A percentile compares a stretch with the other conserved stretches of the same genome.
These are phyloP conservation scores for Paramormyrops hopkinsi DNA, from an alignment of 2,797 vertebrate genomes.

Conservation along the genomic window DNA sequence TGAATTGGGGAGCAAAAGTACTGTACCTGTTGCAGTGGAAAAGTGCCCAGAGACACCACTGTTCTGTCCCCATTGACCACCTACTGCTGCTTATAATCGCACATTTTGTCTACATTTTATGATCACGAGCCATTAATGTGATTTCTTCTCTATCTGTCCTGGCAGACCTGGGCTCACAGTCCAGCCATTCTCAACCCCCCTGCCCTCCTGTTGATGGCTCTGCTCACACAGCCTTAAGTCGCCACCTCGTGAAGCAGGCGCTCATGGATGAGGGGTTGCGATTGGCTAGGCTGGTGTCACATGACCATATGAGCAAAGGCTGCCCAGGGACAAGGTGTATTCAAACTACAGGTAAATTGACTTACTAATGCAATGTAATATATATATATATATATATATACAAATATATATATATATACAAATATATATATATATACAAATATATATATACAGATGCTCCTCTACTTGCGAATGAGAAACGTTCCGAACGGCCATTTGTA, in stretches of 20 bases:
- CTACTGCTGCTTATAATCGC: not conserved
- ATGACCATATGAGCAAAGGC: slow-evolving; percentile 74
- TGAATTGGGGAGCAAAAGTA: not conserved
- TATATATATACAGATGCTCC: slow-evolving; percentile 13
- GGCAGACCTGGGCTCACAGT: slow-evolving; percentile 63
- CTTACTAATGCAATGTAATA: slow-evolving; percentile 31
- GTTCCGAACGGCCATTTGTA: no score
- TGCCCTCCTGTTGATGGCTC: slow-evolving; percentile 70
- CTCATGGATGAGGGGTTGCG: slow-evolving; percentile 94
- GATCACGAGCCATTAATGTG: slow-evolving; percentile 17
- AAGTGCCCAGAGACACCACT: not conserved
- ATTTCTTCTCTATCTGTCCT: slow-evolving; percentile 47
- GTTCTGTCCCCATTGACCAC: not conserved
- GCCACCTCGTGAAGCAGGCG: slow-evolving; percentile 93
- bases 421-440: no score
- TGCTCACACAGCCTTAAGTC: slow-evolving; percentile 80
- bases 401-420: no score
- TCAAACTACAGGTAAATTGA: slow-evolving; percentile 70
- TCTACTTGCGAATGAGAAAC: no score
- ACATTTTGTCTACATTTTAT: not conserved
- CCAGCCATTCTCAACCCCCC: slow-evolving; percentile 68
- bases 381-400: not conserved
- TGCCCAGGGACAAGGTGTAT: slow-evolving; percentile 74
- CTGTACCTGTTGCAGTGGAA: not conserved
- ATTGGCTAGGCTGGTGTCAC: slow-evolving; percentile 89